Evolutionary conservation across 1,140 invertebrate species (phyloP), one percentile per base, ranked within the genome.

Genomic region (Calliphora vicina): DNA sequence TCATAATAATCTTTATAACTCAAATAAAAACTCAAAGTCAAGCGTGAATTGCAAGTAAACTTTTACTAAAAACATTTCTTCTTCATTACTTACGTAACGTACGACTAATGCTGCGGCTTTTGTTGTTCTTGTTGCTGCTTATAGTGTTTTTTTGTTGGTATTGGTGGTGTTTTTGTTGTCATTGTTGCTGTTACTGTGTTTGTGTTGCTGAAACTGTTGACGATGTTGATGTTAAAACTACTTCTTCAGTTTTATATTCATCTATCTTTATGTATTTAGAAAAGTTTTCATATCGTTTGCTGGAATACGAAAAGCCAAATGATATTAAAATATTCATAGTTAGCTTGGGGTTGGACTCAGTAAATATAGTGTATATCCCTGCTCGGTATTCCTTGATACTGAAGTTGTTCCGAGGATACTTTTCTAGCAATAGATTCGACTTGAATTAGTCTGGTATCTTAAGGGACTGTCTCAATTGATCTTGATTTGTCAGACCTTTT

Each of bases 11-110:
- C 74, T 78, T 78, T 78, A 78, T 20, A 78, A 78, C 42, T 78
- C 74, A 78, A 78, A 78, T 78, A 78, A 78, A 78, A 78, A 78
- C 35, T 78, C n/a, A 78, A 78, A 78, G 74, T 78, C 74, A 78
- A 78, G 74, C 74, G 35, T 78, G 27, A 78, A 78, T 78, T 78
- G 35, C 42, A 43, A 45, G 35, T 26, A 78, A 78, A 78, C 74
- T 78, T 78, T 78, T 78, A 12, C 8, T 23, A 78, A 78, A 20
- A 78, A 45, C 74, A 43, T 78, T 78, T 43, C 74, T 42, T 67
- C 61, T 67, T 67, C 61, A 67, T 67, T 67, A 67, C 61, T 67
- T 67, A 23, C 61, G n/a, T 20, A 67, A 67, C n/a, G 5, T 35
- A 20, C 35, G 45, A 35, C 35, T 5, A 35, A 35, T 35, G 35